Evolutionary conservation across 2,888 invertebrate species (phyloP), one percentile per base, ranked within the genome.

Genomic region (Erebia aethiops): DNA sequence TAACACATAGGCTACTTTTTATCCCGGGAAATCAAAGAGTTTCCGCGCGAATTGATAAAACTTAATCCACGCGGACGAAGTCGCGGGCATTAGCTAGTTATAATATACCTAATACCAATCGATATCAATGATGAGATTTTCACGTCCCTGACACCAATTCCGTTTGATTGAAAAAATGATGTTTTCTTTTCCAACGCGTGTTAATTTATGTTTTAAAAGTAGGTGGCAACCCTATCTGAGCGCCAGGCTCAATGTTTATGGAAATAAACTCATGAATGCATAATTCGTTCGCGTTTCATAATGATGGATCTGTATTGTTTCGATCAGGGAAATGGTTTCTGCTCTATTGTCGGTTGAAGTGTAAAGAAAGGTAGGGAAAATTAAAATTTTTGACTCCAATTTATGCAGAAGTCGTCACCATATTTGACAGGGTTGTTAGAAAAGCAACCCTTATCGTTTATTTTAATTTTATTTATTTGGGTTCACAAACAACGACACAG

Each of bases 201-300:
- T 26, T 26, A 26, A 3, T 1, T 8, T n/a, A 41, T 41, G 10
- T 41, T n/a, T 41, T 18, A 7, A 7, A 21, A 1, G 13, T 18
- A 62, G 7, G 18, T 18, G 49, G 8, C 61, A 62, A 46, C 61
- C 61, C 61, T 62, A 43, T 4, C 21, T 14, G 61, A 14, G 26
- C 2, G 26, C 11, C 46, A 46, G 43, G 46, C 61, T 49, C 16
- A 18, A 21, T 18, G 46, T 62, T 62, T 14, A 62, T 62, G 61
- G 46, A 62, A 62, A 62, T 62, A 49, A 49, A 49, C 43, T 62
- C 46, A 62, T 62, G 61, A 62, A 62, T 62, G 61, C 46, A 18
- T 62, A 62, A 46, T 21, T 18, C 61, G 21, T 10, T 1, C 61
- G 11, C 61, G 61, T 46, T 46, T 49, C 46, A 46, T 62, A 62